These are phyloP conservation scores for Ianthella basta DNA, from an alignment of 37 sponge, comb jelly and placozoan genomes.

Conservation along the genomic window DNA sequence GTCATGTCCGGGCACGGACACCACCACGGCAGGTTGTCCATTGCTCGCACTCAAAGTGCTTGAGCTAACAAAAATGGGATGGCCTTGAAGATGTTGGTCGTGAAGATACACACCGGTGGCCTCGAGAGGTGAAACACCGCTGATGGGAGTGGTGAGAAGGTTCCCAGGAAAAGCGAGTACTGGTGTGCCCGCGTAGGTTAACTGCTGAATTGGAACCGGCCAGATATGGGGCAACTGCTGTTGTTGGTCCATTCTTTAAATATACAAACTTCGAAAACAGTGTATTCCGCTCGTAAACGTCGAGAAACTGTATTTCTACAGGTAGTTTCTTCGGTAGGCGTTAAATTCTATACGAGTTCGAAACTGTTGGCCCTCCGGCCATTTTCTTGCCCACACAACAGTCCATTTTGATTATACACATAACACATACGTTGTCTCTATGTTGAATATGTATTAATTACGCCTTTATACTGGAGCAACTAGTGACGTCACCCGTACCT, in stretches of 20 bases:
- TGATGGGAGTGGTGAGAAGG: neutral
- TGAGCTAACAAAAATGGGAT: neutral
- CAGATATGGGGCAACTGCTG: neutral
- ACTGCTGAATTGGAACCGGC: neutral
- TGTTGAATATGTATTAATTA: too few species aligned
- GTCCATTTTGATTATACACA: too few species aligned
- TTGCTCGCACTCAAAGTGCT: neutral
- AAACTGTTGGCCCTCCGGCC: neutral
- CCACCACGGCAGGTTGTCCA: neutral
- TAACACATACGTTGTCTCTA: too few species aligned
- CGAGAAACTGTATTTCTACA: neutral
- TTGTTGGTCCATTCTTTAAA: neutral
- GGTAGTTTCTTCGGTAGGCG: neutral
- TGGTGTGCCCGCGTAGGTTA: neutral
- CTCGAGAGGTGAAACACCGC: neutral
- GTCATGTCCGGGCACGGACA: neutral
- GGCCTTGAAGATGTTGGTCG: slow-evolving; percentile 14
- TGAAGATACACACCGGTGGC: slow-evolving; percentile 7
- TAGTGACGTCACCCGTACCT: too few species aligned
- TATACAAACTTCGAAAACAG: too few species aligned
- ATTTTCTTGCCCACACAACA: neutral
- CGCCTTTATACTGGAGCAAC: too few species aligned
- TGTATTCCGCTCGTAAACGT: too few species aligned
- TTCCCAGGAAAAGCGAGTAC: neutral
- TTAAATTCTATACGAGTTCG: neutral